Percentiles rank a stretch among this genome's conserved stretches.
Conservation (phyloP, 64 coral and sea anemone genomes). For the Dendronephthya gigantea region DNA sequence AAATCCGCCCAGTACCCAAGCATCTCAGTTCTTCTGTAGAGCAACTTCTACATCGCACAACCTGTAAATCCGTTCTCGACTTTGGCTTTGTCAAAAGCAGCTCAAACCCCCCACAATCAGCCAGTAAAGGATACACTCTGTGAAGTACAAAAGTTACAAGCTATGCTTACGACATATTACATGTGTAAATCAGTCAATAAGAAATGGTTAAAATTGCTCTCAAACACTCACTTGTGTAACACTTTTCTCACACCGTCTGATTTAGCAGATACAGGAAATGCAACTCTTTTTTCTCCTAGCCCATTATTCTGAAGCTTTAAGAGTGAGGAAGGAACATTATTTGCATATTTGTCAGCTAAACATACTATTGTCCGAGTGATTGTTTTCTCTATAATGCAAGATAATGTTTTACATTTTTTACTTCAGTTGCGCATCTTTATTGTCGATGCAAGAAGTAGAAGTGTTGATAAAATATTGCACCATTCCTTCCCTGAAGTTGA, state of each 20-base stretch:
- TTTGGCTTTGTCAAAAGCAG: not conserved
- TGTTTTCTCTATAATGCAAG: not conserved
- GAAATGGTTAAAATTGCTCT: not conserved
- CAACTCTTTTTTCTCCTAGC: not conserved
- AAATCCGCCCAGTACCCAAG: not conserved
- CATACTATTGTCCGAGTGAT: not conserved
- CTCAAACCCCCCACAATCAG: conserved; percentile 1
- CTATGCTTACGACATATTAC: not conserved
- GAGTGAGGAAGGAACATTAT: not conserved
- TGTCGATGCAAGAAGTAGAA: no score
- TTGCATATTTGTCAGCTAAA: not conserved
- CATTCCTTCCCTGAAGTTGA: no score
- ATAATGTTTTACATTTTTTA: no score
- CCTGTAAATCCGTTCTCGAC: not conserved
- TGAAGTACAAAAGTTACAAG: not conserved
- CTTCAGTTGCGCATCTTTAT: no score
- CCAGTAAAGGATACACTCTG: not conserved
- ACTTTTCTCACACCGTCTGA: not conserved
- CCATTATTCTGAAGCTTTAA: not conserved
- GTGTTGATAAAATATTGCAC: no score
- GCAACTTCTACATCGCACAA: conserved; percentile 4
- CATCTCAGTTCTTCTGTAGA: not conserved
- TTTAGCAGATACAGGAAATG: not conserved
- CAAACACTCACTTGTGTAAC: not conserved
- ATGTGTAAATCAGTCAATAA: not conserved